Base-by-base conservation (phyloP, 1,140 invertebrate species). In the Agrilus planipennis region DNA sequence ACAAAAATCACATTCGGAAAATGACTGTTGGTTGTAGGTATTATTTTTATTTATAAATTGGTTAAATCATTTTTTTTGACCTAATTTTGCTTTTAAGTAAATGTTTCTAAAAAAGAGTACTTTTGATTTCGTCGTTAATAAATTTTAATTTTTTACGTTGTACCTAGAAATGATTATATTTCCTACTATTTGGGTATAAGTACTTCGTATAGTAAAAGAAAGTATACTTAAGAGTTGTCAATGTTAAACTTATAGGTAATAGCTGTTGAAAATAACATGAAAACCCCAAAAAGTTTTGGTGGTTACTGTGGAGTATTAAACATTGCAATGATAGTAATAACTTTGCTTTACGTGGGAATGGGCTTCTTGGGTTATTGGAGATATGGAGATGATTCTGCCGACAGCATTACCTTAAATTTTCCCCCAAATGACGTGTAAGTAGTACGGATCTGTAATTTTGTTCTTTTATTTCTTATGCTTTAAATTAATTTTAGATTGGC, bases 221-320 rank as follows among this genome's bases (percentile, higher is more conserved):
- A n/a, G 25, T 9, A 27, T 27, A 27, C n/a, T 32, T 6, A n/a
- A 15, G 11, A n/a, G 14, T n/a, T 7, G 7, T 15, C 16, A n/a
- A 35, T 44, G 35, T n/a, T n/a, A n/a, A n/a, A n/a, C n/a, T 55
- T 62, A 14, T 47, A 84, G 84, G 79, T 89, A 15, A 71, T 90
- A 19, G 84, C 86, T 0, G 55, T 90, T 29, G 84, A 90, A 56
- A 86, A 88, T 55, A 85, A 86, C 47, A 89, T 90, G 85, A 75
- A 76, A 57, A 78, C 74, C 1, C 83, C 84, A 0, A 70, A 77
- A 45, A 70, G 73, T 29, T 89, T 88, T 57, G 70, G 73, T 2
- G 74, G 73, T 2, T 72, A 69, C 18, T 77, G 61, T 38, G 86
- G 87, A 1, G 82, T 89, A 1, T 60, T 89, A n/a, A 89, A 87